Evolutionary conservation across 1,140 invertebrate species (phyloP).

Genomic region (Dufourea novaeangliae): DNA sequence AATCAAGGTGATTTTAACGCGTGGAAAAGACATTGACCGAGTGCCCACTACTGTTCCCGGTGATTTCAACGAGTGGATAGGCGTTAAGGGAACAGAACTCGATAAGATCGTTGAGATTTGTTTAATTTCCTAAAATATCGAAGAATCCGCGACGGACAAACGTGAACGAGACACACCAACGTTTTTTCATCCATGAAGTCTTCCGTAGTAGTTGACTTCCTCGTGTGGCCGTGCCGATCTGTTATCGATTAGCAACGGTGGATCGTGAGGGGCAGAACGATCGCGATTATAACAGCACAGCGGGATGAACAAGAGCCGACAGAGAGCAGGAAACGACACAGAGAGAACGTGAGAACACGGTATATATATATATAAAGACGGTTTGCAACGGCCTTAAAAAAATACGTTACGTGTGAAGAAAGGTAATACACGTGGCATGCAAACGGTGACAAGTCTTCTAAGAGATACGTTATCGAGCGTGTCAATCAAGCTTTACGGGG

Average conservation of each 20-base stretch:
- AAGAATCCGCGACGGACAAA: too few relatives aligned
- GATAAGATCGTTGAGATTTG: too few relatives aligned
- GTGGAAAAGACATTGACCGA: too few relatives aligned
- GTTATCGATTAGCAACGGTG: constrained; percentile 37
- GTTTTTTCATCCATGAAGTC: background rate
- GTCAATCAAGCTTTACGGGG: constrained; percentile 37
- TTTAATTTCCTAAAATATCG: too few relatives aligned
- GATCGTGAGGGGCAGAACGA: constrained; percentile 6
- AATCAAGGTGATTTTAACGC: too few relatives aligned
- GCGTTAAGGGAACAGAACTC: too few relatives aligned
- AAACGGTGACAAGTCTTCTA: constrained; percentile 31
- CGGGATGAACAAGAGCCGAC: constrained; percentile 39
- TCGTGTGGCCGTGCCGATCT: constrained; percentile 10
- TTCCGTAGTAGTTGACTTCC: background rate
- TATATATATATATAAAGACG: constrained; percentile 6
- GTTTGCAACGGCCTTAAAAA: constrained; percentile 26
- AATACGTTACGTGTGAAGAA: constrained; percentile 35
- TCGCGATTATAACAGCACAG: constrained; percentile 17
- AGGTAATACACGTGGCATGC: constrained; percentile 50
- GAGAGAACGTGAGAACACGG: constrained; percentile 41
- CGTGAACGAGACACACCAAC: background rate
- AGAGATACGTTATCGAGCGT: constrained; percentile 35
- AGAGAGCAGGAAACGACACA: constrained; percentile 47
- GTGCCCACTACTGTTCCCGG: too few relatives aligned
- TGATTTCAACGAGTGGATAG: background rate